Conservation (phyloP, 2,113 vertebrate species). For the Cariama cristata region DNA sequence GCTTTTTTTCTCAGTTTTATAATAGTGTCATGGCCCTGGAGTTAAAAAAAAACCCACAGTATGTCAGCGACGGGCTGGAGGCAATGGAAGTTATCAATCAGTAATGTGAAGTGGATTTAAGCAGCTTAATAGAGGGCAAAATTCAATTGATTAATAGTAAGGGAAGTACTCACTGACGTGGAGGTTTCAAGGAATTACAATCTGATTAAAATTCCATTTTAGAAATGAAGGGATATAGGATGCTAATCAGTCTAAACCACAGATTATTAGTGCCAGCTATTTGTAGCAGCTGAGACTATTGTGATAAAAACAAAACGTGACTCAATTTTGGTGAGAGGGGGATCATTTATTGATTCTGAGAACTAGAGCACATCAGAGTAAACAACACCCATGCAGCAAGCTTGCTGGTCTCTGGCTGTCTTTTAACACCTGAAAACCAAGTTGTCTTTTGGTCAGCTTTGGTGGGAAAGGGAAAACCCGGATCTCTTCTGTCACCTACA, state of each 20-base stretch:
- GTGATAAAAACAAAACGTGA: conserved; percentile 38
- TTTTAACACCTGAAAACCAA: not conserved
- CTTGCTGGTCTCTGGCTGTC: not conserved
- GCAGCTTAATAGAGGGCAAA: conserved; percentile 66
- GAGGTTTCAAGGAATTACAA: conserved; percentile 67
- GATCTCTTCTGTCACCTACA: not conserved
- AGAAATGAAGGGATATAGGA: conserved; percentile 68
- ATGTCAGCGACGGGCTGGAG: not conserved
- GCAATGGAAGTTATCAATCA: conserved; percentile 69
- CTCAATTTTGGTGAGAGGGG: not conserved
- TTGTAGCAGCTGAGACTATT: conserved; percentile 55
- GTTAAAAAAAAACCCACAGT: not conserved
- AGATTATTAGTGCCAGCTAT: conserved; percentile 53
- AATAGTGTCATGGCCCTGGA: conserved; percentile 26
- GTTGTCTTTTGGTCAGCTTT: not conserved
- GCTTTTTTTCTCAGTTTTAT: conserved; percentile 33
- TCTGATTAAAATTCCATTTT: conserved; percentile 75
- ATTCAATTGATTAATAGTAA: conserved; percentile 70
- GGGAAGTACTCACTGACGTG: conserved; percentile 32
- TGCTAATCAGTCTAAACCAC: conserved; percentile 70
- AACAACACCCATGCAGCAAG: not conserved
- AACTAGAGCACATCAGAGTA: not conserved
- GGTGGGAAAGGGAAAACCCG: not conserved
- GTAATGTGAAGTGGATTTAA: conserved; percentile 58
- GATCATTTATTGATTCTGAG: not conserved